Evolutionary conservation across 2,113 vertebrate genomes (phyloP).

Genomic region (Sardina pilchardus): DNA sequence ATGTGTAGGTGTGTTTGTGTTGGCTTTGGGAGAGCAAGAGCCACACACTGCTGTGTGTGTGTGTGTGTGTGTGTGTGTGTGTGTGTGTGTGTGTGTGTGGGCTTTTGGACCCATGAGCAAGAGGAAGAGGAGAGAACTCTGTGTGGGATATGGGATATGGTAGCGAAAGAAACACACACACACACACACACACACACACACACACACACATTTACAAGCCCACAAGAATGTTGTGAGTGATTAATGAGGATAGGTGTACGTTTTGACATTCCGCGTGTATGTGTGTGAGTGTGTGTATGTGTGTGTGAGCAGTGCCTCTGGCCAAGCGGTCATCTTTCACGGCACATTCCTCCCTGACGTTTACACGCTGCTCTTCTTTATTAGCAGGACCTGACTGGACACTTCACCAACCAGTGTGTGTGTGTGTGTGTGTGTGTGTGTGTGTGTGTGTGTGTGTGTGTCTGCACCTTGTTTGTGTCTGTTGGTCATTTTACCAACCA

Average conservation of each 20-base stretch:
- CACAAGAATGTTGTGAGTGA: neutral
- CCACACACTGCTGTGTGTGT: too few relatives aligned
- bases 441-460: neutral
- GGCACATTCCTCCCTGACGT: neutral
- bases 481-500: too few relatives aligned
- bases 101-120: too few relatives aligned
- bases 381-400: neutral
- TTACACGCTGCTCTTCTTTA: neutral
- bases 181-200: too few relatives aligned
- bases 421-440: neutral
- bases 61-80: neutral
- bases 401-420: neutral
- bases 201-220: too few relatives aligned
- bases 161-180: too few relatives aligned
- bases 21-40: too few relatives aligned
- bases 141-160: too few relatives aligned
- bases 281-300: neutral
- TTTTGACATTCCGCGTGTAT: neutral
- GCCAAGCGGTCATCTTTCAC: neutral
- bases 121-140: too few relatives aligned
- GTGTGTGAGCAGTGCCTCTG: neutral
- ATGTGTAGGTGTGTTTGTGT: neutral
- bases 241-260: neutral
- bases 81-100: neutral
- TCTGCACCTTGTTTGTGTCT: too few relatives aligned